Percentiles rank a stretch among this genome's conserved stretches.
phyloP scores from a whole-genome alignment of 2,888 invertebrate genomes.

The Crossocerus cetratus region DNA sequence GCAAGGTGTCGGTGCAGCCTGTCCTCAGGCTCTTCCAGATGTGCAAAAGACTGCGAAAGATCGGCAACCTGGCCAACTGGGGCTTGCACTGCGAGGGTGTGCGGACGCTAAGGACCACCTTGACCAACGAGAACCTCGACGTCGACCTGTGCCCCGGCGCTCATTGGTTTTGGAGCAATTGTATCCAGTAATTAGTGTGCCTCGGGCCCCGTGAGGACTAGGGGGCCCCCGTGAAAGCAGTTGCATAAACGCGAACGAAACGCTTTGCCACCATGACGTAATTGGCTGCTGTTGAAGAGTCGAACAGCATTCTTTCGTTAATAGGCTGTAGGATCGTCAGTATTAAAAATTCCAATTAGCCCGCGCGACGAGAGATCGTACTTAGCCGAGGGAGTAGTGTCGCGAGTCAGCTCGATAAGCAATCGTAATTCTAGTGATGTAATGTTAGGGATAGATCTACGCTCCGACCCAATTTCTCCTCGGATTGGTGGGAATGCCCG shows the following conservation, averaged over 20 bases:
- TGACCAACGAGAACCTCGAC: conserved; percentile 71
- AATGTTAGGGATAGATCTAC: background rate
- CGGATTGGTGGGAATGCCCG: too few species aligned
- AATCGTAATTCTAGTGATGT: background rate
- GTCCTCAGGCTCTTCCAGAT: conserved; percentile 70
- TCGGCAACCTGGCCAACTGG: conserved; percentile 77
- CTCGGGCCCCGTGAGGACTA: too few species aligned
- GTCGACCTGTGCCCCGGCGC: conserved; percentile 74
- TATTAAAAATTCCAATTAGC: conserved; percentile 54
- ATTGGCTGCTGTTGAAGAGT: conserved; percentile 33
- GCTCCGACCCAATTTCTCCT: too few species aligned
- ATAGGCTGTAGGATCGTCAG: conserved; percentile 64
- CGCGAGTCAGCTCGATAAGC: background rate
- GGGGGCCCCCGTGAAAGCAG: conserved; percentile 26
- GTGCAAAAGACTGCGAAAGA: conserved; percentile 69
- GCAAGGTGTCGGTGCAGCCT: conserved; percentile 69
- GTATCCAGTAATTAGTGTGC: conserved; percentile 62
- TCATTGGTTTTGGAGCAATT: conserved; percentile 76
- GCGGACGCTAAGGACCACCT: conserved; percentile 65
- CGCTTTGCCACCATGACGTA: conserved; percentile 37
- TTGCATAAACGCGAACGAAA: conserved; percentile 12
- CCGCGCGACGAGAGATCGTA: too few species aligned
- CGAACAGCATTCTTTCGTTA: conserved; percentile 22
- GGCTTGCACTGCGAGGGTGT: conserved; percentile 73
- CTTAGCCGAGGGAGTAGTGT: background rate